Evolutionary conservation across 1,140 invertebrate species (phyloP), one percentile per base, ranked within the genome.

Genomic region (Drosophila funebris): DNA sequence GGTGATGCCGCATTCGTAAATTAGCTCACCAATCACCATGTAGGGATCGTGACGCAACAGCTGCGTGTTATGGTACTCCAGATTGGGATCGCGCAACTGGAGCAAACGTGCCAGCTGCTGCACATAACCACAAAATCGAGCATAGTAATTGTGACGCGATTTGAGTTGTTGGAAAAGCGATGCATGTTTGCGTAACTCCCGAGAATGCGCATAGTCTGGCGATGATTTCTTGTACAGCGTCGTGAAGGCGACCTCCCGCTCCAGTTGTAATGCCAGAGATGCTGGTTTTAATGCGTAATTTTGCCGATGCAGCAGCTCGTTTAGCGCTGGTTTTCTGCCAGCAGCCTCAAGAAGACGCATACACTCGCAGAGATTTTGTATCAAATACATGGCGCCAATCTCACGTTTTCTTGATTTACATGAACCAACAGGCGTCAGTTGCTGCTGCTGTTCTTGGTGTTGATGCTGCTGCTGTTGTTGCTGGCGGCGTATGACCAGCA

Each of bases 1-100:
- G 13, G 94, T 93, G 4, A 93, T 75, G 31, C 93, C 87, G 13
- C 92, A 85, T 37, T 94, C 91, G 64, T 94, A 94, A 69, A 95
- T 92, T 41, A 95, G 90, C 77, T 94, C 92, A 0, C 94, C 93
- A 50, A 94, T 91, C 0, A 93, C 74, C 52, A 92, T 83, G 13
- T 92, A 90, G 9, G 92, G 78, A 72, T 93, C 91, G 11, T 90
- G 75, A 4, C 81, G 76, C 2, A 93, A 62, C 0, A 93, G 85
- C n/a, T 92, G 90, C 22, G 85, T 79, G 0, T 90, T 89, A 46
- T 93, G 83, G n/a, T 92, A 90, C 50, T 93, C 90, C 9, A 90
- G 67, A 60, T 90, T 90, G 36, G 92, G 78, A 57, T 90, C 78
- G 29, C 92, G 90, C 4, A 93, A 76, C 36, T 92, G 92, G 2